These are phyloP conservation scores for Philopedon plagiatum DNA, from an alignment of 2,888 invertebrate genomes.

Conservation along the genomic window DNA sequence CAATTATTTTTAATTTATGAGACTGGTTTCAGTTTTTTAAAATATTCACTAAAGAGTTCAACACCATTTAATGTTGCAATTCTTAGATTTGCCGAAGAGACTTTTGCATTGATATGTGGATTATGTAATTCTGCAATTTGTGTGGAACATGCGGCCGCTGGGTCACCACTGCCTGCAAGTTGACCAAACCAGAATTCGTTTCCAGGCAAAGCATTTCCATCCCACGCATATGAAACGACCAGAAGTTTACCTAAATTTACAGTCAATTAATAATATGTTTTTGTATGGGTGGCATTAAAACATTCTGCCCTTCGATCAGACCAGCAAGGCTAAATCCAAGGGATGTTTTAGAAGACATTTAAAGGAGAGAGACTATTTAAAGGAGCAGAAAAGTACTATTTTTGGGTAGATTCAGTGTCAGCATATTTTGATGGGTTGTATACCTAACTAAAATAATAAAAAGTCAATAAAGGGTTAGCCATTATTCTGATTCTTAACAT, in stretches of 20 bases:
- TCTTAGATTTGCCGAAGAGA: slow-evolving; percentile 70
- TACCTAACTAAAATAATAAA: too few species aligned
- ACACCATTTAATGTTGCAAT: slow-evolving; percentile 67
- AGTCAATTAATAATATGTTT: not conserved
- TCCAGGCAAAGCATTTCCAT: slow-evolving; percentile 80
- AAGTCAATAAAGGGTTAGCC: too few species aligned
- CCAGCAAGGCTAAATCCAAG: too few species aligned
- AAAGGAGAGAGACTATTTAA: too few species aligned
- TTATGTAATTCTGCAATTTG: slow-evolving; percentile 76
- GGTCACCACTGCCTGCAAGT: slow-evolving; percentile 72
- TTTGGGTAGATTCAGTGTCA: too few species aligned
- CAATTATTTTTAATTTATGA: too few species aligned
- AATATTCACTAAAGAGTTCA: not conserved
- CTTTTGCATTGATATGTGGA: slow-evolving; percentile 71
- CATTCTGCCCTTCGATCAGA: too few species aligned
- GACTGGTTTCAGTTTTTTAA: not conserved
- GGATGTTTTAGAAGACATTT: too few species aligned
- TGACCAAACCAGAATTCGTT: slow-evolving; percentile 80
- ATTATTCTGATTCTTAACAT: too few species aligned
- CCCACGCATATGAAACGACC: slow-evolving; percentile 72
- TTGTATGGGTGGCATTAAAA: too few species aligned
- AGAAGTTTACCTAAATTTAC: slow-evolving; percentile 52
- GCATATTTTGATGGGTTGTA: too few species aligned
- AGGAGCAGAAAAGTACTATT: too few species aligned
- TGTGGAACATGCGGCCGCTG: slow-evolving; percentile 75